Conservation (phyloP, 2,113 vertebrate species). For the Delphinus delphis region DNA sequence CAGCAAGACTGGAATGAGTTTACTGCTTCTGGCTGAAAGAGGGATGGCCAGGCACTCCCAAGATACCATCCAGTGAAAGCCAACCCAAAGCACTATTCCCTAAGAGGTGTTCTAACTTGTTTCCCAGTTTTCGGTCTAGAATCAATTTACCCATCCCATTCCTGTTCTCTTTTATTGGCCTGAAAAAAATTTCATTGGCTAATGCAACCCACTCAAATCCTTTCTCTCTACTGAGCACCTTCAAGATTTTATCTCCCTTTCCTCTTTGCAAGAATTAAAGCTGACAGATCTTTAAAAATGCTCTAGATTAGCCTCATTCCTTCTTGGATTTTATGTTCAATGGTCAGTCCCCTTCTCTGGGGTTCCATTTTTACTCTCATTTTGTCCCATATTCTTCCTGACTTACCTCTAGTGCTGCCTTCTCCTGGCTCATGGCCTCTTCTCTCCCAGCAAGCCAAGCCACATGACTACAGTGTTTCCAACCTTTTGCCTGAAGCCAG, state of each 20-base stretch:
- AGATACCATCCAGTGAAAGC: not conserved
- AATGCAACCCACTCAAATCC: conserved; percentile 10
- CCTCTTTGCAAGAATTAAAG: not conserved
- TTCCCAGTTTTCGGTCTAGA: not conserved
- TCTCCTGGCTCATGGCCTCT: not conserved
- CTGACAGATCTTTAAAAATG: not conserved
- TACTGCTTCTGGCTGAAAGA: not conserved
- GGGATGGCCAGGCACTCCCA: not conserved
- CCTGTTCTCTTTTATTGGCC: not conserved
- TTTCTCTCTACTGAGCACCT: not conserved
- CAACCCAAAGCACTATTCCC: not conserved
- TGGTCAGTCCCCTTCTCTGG: not conserved
- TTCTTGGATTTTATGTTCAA: not conserved
- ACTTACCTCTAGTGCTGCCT: not conserved
- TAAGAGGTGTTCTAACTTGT: not conserved
- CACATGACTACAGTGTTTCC: conserved; percentile 47
- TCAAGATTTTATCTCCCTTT: not conserved
- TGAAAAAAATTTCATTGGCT: not conserved
- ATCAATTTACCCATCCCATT: not conserved
- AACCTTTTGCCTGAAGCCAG: conserved; percentile 37
- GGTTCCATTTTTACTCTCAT: not conserved
- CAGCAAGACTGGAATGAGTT: not conserved
- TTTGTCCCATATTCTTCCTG: not conserved
- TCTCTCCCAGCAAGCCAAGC: conserved; percentile 18
- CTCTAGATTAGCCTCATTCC: not conserved